Evolutionary conservation across 2,113 vertebrate genomes (phyloP), one percentile per base, ranked within the genome.

Genomic region (Passer montanus): DNA sequence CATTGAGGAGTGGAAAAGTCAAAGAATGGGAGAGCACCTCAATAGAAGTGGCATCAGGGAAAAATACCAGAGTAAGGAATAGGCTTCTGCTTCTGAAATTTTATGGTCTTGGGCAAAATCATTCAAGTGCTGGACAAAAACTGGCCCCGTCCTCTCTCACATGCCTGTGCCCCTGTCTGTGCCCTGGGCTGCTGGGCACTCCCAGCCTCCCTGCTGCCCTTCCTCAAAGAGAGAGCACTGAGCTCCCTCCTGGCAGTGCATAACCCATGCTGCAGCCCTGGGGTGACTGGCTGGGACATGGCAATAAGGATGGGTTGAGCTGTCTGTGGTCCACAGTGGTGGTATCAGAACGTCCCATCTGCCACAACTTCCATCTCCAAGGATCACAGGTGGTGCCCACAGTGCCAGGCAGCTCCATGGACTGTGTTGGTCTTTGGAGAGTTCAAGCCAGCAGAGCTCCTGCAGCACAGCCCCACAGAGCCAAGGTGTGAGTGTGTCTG

Each of bases 111-210:
- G 33, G 33, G 27, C 28, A 58, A 84, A 87, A 78, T 33, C 37
- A n/a, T 44, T 49, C 15, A n/a, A 77, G 20, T 0, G 1, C 18
- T 69, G 17, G 24, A 28, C 41, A 70, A 78, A 90, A 91, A 8
- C 2, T 4, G 1, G 2, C 15, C 16, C 46, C 46, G 22, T 67
- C n/a, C n/a, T 31, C 31, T 84, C 68, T 26, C 4, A 0, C 3
- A 9, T 4, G 1, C 58, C 67, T 28, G 58, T 80, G n/a, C 5
- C 35, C 31, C 11, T 0, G 12, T 33, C 19, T 87, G 37, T 76
- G 37, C 31, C 37, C 73, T 37, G 53, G 22, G 43, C 37, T 78
- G 37, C 52, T 70, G 52, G 15, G 69, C 30, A 20, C 15, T 77
- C 50, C 43, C 55, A 73, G 50, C 46, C 46, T 58, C 28, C 21